Percentiles rank a stretch among this genome's conserved stretches.
phyloP scores from a whole-genome alignment of 2,797 vertebrate genomes.

The Allobates femoralis region DNA sequence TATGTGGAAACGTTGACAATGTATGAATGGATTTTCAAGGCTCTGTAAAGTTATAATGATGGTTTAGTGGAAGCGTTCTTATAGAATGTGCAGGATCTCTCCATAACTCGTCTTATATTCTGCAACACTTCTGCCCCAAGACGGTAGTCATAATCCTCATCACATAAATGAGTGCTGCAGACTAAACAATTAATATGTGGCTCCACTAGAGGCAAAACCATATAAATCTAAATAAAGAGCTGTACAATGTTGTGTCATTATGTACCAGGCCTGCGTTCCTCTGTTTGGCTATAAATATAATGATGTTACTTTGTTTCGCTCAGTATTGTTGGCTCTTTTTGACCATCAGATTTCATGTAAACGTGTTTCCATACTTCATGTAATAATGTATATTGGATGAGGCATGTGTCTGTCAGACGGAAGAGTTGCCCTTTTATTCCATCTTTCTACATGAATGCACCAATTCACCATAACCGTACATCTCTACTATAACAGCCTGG shows the following conservation, averaged over 20 bases:
- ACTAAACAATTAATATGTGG: too few species aligned
- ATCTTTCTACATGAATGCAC: background rate
- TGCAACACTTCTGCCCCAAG: too few species aligned
- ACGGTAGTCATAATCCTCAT: too few species aligned
- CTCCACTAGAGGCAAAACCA: too few species aligned
- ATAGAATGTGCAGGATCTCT: too few species aligned
- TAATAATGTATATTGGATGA: conserved; percentile 26
- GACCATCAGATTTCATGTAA: background rate
- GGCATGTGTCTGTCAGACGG: conserved; percentile 27
- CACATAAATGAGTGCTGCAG: too few species aligned
- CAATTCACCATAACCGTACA: background rate
- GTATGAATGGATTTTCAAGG: too few species aligned
- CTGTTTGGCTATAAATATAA: background rate
- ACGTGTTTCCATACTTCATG: background rate
- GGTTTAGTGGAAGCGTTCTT: too few species aligned
- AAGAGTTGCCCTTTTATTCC: conserved; percentile 22
- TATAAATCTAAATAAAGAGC: background rate
- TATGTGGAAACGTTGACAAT: too few species aligned
- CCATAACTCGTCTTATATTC: too few species aligned
- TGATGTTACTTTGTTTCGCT: background rate
- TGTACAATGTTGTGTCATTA: background rate
- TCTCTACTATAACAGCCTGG: background rate
- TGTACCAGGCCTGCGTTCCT: background rate
- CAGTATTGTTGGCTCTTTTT: background rate
- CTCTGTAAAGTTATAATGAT: too few species aligned